Percentiles rank a stretch among this genome's conserved stretches.
phyloP scores from a whole-genome alignment of 1,140 invertebrate genomes.

The Trinorchestia longiramus region DNA sequence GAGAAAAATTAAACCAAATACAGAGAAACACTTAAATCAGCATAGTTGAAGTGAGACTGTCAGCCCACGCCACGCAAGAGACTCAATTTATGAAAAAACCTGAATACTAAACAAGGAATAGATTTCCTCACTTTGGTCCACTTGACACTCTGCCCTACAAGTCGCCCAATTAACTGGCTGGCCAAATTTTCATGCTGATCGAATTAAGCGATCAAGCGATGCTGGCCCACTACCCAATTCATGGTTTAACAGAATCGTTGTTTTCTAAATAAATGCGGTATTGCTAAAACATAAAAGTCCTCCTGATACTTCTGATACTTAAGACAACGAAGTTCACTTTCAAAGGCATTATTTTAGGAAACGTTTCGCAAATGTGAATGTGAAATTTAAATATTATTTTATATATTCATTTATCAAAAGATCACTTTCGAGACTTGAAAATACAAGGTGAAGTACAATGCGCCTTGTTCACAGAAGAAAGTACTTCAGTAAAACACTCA shows the following conservation, averaged over 20 bases:
- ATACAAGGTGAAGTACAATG: neutral
- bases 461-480: neutral
- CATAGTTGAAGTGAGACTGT: too few relatives aligned
- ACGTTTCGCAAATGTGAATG: neutral
- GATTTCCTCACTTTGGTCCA: too few relatives aligned
- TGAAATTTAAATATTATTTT: neutral
- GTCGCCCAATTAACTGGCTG: too few relatives aligned
- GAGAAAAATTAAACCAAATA: too few relatives aligned
- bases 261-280: neutral
- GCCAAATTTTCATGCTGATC: too few relatives aligned
- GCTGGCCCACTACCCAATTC: neutral
- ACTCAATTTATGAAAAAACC: too few relatives aligned
- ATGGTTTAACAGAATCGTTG: neutral
- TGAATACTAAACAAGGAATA: too few relatives aligned
- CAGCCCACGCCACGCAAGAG: too few relatives aligned
- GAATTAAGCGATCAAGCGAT: too few relatives aligned
- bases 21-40: too few relatives aligned
- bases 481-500: neutral
- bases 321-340: neutral
- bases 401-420: neutral
- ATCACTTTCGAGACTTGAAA: neutral
- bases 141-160: too few relatives aligned
- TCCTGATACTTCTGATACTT: neutral
- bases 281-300: neutral
- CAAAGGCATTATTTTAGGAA: neutral